Evolutionary conservation across 2,888 invertebrate species (phyloP).

Genomic region (Pomacea canaliculata): DNA sequence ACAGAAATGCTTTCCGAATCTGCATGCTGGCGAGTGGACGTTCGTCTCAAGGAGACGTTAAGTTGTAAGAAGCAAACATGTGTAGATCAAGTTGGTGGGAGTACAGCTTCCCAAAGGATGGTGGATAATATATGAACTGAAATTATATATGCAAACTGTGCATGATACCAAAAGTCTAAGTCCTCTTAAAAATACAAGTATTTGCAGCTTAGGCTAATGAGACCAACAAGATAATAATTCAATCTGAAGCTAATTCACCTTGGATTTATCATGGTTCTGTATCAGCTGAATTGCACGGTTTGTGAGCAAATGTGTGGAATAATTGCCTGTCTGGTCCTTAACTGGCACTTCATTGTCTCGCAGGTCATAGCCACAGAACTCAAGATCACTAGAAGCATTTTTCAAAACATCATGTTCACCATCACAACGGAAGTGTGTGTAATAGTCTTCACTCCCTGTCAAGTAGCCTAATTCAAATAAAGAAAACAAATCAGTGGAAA

Average conservation of each 20-base stretch:
- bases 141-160: too few species aligned
- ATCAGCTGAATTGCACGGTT: constrained; percentile 54
- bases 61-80: too few species aligned
- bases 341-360: constrained; percentile 47
- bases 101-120: too few species aligned
- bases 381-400: background rate
- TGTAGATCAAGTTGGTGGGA: too few species aligned
- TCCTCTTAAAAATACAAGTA: too few species aligned
- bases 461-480: constrained; percentile 64
- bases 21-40: too few species aligned
- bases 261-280: constrained; percentile 42
- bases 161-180: too few species aligned
- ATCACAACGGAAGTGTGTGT: constrained; percentile 50
- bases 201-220: too few species aligned
- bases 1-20: too few species aligned
- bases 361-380: constrained; percentile 49
- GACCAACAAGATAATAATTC: too few species aligned
- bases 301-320: constrained; percentile 60
- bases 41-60: too few species aligned
- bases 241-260: constrained; percentile 36
- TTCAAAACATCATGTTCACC: constrained; percentile 6
- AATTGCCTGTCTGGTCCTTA: constrained; percentile 43
- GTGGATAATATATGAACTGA: too few species aligned
- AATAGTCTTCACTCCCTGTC: constrained; percentile 66
- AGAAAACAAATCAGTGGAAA: background rate